Conservation (phyloP, 2,888 invertebrate species). For the Limenitis camilla region DNA sequence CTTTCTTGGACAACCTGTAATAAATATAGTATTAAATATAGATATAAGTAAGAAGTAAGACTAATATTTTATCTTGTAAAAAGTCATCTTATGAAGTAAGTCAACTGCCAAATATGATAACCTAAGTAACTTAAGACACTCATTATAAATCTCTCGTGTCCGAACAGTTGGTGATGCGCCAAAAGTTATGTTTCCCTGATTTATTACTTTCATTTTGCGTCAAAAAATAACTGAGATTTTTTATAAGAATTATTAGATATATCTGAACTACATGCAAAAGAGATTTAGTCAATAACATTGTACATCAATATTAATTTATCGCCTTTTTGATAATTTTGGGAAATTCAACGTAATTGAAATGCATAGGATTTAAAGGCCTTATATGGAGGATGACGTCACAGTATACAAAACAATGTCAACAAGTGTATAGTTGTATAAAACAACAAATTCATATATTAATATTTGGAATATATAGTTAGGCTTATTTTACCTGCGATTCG, state of each 20-base stretch:
- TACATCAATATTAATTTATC: too few relatives aligned
- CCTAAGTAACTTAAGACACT: not conserved
- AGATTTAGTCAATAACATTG: too few relatives aligned
- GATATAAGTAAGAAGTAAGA: too few relatives aligned
- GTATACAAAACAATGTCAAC: too few relatives aligned
- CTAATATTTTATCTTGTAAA: not conserved
- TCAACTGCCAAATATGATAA: not conserved
- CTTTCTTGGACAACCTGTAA: slow-evolving; percentile 92
- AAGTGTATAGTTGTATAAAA: too few relatives aligned
- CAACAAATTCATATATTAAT: too few relatives aligned
- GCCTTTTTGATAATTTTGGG: too few relatives aligned
- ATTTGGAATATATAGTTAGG: too few relatives aligned
- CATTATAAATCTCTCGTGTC: slow-evolving; percentile 7
- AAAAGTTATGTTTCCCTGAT: slow-evolving; percentile 2
- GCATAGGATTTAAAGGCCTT: too few relatives aligned
- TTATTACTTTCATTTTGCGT: slow-evolving; percentile 6
- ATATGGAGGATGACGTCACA: too few relatives aligned
- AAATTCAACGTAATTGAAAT: too few relatives aligned
- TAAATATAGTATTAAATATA: not conserved
- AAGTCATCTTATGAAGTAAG: not conserved
- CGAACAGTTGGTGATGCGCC: slow-evolving; percentile 6
- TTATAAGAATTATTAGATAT: too few relatives aligned
- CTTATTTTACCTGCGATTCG: slow-evolving; percentile 86
- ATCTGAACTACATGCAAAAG: not conserved
- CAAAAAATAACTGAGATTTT: not conserved